Conservation (phyloP, 1,140 invertebrate genomes). For the Ridgeia piscesae region DNA sequence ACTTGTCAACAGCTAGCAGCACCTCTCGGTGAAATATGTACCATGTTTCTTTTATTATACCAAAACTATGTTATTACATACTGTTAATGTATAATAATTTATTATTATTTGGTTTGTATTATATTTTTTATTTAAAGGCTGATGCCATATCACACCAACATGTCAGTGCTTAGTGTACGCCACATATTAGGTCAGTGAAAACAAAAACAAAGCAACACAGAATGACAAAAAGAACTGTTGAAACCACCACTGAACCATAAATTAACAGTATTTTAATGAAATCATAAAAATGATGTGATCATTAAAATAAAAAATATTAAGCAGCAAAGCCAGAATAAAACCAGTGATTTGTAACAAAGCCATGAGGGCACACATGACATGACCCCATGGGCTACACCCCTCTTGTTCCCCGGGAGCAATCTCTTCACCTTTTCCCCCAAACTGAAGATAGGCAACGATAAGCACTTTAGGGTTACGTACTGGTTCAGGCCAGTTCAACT, state of each 20-base stretch:
- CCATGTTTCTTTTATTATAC: too few species aligned
- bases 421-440: neutral
- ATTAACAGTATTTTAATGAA: neutral
- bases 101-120: too few species aligned
- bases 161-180: too few species aligned
- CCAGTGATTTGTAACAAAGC: neutral
- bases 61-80: too few species aligned
- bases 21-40: neutral
- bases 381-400: too few species aligned
- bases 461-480: neutral
- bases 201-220: slow-evolving; percentile 16
- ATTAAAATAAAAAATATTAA: neutral
- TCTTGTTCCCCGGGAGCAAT: too few species aligned
- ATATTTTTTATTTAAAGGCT: too few species aligned
- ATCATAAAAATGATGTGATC: neutral
- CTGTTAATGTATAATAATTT: neutral
- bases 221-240: slow-evolving; percentile 1
- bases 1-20: neutral
- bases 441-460: neutral
- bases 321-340: neutral
- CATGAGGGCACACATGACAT: neutral
- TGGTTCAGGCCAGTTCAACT: neutral
- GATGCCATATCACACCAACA: too few species aligned
- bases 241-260: neutral
- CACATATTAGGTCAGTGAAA: neutral